Base-by-base conservation (phyloP, 2,113 vertebrate genomes). In the Syngnathus floridae region DNA sequence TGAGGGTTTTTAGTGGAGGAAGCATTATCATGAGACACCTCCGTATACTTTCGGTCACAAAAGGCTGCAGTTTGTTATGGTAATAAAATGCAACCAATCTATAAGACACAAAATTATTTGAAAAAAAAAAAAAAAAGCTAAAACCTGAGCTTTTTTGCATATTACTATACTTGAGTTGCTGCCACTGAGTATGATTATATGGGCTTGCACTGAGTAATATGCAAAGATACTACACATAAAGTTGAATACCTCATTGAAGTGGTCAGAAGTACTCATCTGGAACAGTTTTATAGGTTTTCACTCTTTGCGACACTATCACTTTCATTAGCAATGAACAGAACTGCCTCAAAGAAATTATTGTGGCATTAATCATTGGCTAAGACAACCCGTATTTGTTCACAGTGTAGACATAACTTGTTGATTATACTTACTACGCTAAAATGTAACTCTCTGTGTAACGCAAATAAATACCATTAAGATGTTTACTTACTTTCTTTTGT, bases 401-500 rank as follows among this genome's bases (percentile, higher is more conserved):
- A 45, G 4, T 17, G 45, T 14, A 46, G 45, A 16, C 5, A 14
- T 17, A 46, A 46, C 4, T 46, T 46, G 4, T 46, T 46, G 4
- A 46, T 72, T 2, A 40, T 38, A 1, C n/a, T 43, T n/a, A 40
- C 14, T 8, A 43, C 21, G 45, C 7, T 4, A 59, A 38, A 13
- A 62, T 49, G 0, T 12, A 48, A 40, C 57, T 40, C 11, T 21
- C 12, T 19, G 4, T 51, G 41, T 0, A 38, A 41, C 3, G 7
- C 1, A 36, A 40, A 68, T 22, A 57, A 62, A 74, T 57, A 22
- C 3, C 49, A 60, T 68, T 45, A 0, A 76, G 2, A 46, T 3
- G 14, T 37, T 38, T 12, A 76, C 86, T 73, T 80, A 79, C 80
- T 31, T 77, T 1, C 11, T 1, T 37, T 0, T 51, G 10, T 7